phyloP scores from a whole-genome alignment of 1,140 invertebrate species.

The Polyergus mexicanus region DNA sequence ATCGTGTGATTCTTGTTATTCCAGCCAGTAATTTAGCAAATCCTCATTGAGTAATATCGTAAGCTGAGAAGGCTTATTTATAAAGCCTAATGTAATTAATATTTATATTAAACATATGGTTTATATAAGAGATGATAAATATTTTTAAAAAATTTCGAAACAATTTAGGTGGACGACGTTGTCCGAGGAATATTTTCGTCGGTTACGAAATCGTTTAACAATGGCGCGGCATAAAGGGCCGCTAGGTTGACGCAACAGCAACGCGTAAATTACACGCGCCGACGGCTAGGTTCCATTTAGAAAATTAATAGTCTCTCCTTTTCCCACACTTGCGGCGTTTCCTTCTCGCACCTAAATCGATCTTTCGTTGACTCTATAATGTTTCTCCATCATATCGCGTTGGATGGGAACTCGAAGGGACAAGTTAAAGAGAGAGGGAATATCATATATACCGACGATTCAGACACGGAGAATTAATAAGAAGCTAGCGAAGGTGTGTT shows the following conservation, averaged over 20 bases:
- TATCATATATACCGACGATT: conserved; percentile 5
- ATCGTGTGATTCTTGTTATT: conserved; percentile 20
- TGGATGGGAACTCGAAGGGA: neutral
- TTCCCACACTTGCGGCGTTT: neutral
- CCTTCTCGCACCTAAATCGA: conserved; percentile 38
- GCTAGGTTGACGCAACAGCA: conserved; percentile 61
- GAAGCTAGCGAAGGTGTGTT: conserved; percentile 38
- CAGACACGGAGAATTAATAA: conserved; percentile 47
- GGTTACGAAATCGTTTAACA: conserved; percentile 65
- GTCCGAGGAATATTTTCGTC: neutral
- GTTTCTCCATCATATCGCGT: neutral
- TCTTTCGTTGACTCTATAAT: neutral
- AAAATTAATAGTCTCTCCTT: conserved; percentile 66
- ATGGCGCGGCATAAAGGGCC: conserved; percentile 35
- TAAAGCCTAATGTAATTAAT: neutral
- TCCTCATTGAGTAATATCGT: conserved; percentile 20
- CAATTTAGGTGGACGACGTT: neutral
- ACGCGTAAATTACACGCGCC: conserved; percentile 73
- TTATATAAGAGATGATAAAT: neutral
- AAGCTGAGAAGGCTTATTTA: neutral
- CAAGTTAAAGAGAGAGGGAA: neutral
- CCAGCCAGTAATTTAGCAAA: conserved; percentile 26
- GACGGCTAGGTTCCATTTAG: conserved; percentile 67
- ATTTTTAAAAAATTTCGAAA: conserved; percentile 59
- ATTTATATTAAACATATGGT: neutral